These are phyloP conservation scores for Miichthys miiuy DNA, from an alignment of 2,797 vertebrate genomes.

Conservation along the genomic window DNA sequence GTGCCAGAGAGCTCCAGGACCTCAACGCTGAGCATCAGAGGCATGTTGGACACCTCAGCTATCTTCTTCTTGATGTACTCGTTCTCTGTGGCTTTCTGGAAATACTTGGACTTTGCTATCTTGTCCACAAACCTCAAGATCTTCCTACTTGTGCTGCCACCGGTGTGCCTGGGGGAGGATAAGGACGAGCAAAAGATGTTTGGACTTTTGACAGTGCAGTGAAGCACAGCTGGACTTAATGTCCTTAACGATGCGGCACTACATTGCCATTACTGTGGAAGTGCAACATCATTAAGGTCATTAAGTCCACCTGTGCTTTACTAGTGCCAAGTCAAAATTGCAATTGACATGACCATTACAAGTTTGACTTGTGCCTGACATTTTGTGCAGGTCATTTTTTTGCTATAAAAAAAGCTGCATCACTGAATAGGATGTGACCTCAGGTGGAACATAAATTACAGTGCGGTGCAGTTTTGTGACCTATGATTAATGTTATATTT, in stretches of 20 bases:
- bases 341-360: neutral
- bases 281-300: neutral
- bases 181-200: neutral
- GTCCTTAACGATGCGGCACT: neutral
- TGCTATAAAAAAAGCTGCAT: neutral
- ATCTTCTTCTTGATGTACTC: slow-evolving; percentile 94
- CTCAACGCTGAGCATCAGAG: slow-evolving; percentile 89
- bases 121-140: slow-evolving; percentile 91
- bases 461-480: neutral
- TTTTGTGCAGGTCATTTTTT: neutral
- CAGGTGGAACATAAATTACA: neutral
- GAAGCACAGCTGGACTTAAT: neutral
- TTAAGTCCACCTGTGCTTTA: slow-evolving; percentile 1
- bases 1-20: slow-evolving; percentile 90
- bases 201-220: neutral
- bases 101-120: slow-evolving; percentile 92
- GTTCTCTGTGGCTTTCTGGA: slow-evolving; percentile 92
- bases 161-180: slow-evolving; percentile 72
- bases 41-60: slow-evolving; percentile 91
- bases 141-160: slow-evolving; percentile 88
- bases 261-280: neutral
- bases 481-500: neutral
- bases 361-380: neutral
- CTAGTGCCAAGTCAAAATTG: neutral
- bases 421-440: neutral